Evolutionary conservation across 2,797 vertebrate genomes (phyloP), one percentile per base, ranked within the genome.

Genomic region (Hippocampus kuda): DNA sequence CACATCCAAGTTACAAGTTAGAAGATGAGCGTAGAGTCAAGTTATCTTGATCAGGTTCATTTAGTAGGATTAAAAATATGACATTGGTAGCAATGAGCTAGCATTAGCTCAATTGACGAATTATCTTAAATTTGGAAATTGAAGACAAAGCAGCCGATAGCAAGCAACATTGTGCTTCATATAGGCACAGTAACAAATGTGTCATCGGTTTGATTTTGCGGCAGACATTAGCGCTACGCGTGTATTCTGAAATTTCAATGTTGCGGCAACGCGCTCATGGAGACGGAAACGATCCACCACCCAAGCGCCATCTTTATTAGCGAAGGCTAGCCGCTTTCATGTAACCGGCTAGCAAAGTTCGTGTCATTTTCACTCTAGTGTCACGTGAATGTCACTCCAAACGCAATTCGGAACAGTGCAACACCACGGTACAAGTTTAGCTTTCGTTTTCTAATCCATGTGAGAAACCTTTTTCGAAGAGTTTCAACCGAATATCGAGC

Each of bases 301-400:
- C 70, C 73, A 73, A 81, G 75, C 90, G 90, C 91, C 91, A 92
- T 92, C 83, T 92, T 91, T 82, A 67, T 67, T 59, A 76, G 62
- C 73, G 24, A 26, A 48, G 26, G 80, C 83, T 77, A 79, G 71
- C 59, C 56, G 7, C 11, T 73, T 77, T 8, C 7, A 34, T 30
- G n/a, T 48, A 46, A 24, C 44, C 68, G 46, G 49, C 72, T 71
- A 73, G 72, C 73, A 63, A 41, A 11, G 13, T 30, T 27, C 26
- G 62, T 65, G 3, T 73, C 75, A 80, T 49, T 84, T 83, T 68
- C 77, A 81, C 78, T 15, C 71, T 71, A 12, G 0, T 42, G 42
- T 27, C 1, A 16, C 7, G 38, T 11, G 46, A 56, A 68, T 18
- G 3, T 18, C 11, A 27, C n/a, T 48, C 16, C 8, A 27, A 65